Evolutionary conservation across 1,140 invertebrate species (phyloP).

Genomic region (Lepidurus packardi): DNA sequence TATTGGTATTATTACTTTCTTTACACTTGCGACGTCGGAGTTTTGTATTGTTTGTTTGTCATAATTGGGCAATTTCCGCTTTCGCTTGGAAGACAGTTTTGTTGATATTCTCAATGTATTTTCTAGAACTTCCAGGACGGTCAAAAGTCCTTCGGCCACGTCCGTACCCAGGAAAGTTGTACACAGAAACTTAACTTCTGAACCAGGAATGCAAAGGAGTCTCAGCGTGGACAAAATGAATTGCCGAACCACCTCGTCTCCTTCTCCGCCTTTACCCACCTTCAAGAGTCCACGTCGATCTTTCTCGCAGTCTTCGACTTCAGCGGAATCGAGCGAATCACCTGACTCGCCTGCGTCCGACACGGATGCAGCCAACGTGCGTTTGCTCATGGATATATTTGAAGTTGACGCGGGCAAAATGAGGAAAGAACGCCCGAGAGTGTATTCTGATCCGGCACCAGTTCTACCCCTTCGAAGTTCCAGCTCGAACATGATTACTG

Average conservation of each 20-base stretch:
- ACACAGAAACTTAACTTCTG: not conserved
- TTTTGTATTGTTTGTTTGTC: not conserved
- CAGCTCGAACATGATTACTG: conserved; percentile 37
- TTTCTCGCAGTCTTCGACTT: conserved; percentile 23
- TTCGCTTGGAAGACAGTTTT: no score
- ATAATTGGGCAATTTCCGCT: not conserved
- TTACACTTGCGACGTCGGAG: not conserved
- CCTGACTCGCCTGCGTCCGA: conserved; percentile 47
- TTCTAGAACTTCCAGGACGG: no score
- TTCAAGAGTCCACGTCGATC: not conserved
- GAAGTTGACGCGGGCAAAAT: conserved; percentile 47
- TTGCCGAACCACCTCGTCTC: not conserved
- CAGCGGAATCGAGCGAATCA: conserved; percentile 33
- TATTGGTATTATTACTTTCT: not conserved
- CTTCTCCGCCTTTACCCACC: not conserved
- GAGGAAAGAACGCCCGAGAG: conserved; percentile 36
- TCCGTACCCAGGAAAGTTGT: not conserved
- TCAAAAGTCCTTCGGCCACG: conserved; percentile 4
- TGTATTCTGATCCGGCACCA: conserved; percentile 24
- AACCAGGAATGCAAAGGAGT: conserved; percentile 20
- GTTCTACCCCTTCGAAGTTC: conserved; percentile 40
- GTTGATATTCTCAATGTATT: no score
- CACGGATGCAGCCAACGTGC: conserved; percentile 60
- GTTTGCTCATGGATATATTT: conserved; percentile 66
- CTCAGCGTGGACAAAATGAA: conserved; percentile 32